A percentile compares a stretch with the other conserved stretches of the same genome.
phyloP scores from a whole-genome alignment of 1,140 invertebrate genomes.

The Caenorhabditis briggsae region DNA sequence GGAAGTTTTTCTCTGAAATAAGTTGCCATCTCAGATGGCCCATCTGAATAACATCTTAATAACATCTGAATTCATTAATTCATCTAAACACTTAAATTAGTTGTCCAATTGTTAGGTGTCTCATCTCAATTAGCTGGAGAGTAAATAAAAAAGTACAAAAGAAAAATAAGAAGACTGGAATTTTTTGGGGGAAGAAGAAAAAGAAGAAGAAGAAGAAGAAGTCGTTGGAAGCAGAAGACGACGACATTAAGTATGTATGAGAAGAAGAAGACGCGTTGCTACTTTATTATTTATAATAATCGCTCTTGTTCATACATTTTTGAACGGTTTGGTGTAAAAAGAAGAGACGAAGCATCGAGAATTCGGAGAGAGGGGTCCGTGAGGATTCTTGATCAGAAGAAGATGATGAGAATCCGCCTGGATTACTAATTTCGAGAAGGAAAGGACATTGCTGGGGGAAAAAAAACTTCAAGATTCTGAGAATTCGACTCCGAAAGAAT shows the following conservation, averaged over 20 bases:
- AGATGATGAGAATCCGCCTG: not conserved
- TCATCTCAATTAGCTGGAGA: not conserved
- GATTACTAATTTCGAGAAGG: not conserved
- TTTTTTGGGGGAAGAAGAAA: not conserved
- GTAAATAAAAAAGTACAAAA: not conserved
- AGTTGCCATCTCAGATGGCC: no score
- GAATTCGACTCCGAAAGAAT: not conserved
- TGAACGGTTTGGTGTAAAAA: conserved; percentile 10
- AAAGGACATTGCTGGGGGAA: not conserved
- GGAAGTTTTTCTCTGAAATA: no score
- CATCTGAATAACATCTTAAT: no score
- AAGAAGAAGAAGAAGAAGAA: not conserved
- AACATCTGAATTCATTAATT: no score
- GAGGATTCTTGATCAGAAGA: not conserved
- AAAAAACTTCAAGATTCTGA: not conserved
- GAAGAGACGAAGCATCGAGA: not conserved
- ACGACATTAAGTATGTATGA: conserved; percentile 36
- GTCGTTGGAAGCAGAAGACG: not conserved
- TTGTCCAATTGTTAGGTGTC: not conserved
- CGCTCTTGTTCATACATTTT: conserved; percentile 55
- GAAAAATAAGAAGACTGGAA: not conserved
- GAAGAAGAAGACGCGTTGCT: conserved; percentile 6
- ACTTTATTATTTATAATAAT: conserved; percentile 56
- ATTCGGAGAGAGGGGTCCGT: not conserved
- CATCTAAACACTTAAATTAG: conserved; percentile 38